Evolutionary conservation across 2,797 vertebrate genomes (phyloP).

Genomic region (Esox masquinongy): DNA sequence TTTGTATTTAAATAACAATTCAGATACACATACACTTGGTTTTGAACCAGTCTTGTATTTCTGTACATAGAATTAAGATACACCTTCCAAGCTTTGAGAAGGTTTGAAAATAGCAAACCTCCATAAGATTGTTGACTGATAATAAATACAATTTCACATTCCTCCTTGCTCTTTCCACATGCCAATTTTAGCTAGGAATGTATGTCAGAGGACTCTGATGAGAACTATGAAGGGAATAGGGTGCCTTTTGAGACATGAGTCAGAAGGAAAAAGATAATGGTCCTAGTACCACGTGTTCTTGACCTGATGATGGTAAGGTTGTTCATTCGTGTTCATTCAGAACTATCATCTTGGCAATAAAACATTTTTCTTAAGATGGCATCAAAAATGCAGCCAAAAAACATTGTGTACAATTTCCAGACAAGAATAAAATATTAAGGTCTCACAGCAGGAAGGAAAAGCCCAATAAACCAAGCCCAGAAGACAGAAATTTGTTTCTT

Average conservation of each 20-base stretch:
- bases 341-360: slow-evolving; percentile 36
- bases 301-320: not conserved
- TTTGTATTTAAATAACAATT: slow-evolving; percentile 29
- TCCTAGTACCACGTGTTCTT: not conserved
- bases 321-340: slow-evolving; percentile 14
- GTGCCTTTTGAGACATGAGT: too few relatives aligned
- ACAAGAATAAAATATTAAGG: not conserved
- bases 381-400: slow-evolving; percentile 49
- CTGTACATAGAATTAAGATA: slow-evolving; percentile 17
- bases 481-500: not conserved
- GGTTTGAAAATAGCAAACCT: slow-evolving; percentile 27
- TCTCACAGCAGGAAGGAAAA: too few relatives aligned
- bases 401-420: slow-evolving; percentile 52
- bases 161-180: slow-evolving; percentile 7
- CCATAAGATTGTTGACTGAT: slow-evolving; percentile 5
- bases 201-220: slow-evolving; percentile 14
- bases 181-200: too few relatives aligned
- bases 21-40: slow-evolving; percentile 22
- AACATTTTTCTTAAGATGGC: slow-evolving; percentile 54
- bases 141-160: slow-evolving; percentile 33
- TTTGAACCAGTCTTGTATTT: slow-evolving; percentile 4
- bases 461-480: not conserved
- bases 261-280: slow-evolving; percentile 22
- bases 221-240: too few relatives aligned
- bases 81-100: slow-evolving; percentile 34